phyloP scores from a whole-genome alignment of 2,113 vertebrate genomes.

The Syrmaticus mikado region DNA sequence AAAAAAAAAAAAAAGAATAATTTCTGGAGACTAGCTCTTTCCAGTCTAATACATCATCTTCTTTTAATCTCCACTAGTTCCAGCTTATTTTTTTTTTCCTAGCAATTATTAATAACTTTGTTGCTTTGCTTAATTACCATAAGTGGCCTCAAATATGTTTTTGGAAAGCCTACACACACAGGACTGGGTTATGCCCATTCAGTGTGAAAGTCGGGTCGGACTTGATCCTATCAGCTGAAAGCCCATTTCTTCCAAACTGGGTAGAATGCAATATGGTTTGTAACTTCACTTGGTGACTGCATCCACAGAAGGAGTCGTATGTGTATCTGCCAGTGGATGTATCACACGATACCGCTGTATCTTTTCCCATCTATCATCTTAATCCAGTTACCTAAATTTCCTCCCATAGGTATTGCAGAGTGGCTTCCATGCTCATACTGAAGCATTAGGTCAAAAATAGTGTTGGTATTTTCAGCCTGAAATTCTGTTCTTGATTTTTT shows the following conservation, averaged over 20 bases:
- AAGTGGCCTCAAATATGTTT: conserved; percentile 47
- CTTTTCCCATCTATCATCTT: too few species aligned
- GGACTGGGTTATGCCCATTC: background rate
- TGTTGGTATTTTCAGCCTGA: background rate
- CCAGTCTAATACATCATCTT: conserved; percentile 67
- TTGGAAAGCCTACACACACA: background rate
- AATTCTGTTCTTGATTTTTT: accelerated
- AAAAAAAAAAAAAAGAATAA: conserved; percentile 39
- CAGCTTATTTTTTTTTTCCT: conserved; percentile 12
- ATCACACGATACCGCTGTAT: background rate
- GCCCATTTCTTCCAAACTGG: background rate
- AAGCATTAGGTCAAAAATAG: background rate
- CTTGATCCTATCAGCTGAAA: background rate
- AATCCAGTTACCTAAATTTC: background rate
- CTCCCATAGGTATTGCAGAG: background rate
- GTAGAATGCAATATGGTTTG: background rate
- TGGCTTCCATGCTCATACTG: accelerated
- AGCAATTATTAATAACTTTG: conserved; percentile 70
- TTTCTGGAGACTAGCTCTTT: conserved; percentile 69
- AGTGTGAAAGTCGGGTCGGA: conserved; percentile 4
- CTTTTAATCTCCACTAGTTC: conserved; percentile 58
- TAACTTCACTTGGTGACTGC: background rate
- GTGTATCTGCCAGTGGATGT: accelerated
- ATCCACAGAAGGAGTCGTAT: background rate
- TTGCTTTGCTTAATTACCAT: conserved; percentile 50